Percentiles rank a stretch among this genome's conserved stretches.
These are phyloP conservation scores for Caenorhabditis angaria DNA, from an alignment of 2,888 invertebrate genomes.

Conservation along the genomic window DNA sequence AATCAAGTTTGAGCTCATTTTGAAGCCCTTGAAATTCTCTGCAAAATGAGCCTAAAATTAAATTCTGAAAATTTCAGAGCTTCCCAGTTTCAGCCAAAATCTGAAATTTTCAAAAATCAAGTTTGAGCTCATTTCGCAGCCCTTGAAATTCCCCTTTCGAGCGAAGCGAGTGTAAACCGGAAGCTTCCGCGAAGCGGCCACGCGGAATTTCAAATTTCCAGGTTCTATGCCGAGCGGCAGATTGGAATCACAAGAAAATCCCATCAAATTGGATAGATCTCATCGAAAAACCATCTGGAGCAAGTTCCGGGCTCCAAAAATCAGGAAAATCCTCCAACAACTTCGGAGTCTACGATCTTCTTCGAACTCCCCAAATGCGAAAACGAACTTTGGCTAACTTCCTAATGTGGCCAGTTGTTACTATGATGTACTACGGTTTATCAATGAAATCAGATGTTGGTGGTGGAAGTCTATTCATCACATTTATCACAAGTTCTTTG, in stretches of 20 bases:
- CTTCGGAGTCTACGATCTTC: slow-evolving; percentile 50
- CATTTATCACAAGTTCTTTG: slow-evolving; percentile 80
- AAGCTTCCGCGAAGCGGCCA: too few species aligned
- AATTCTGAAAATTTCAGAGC: too few species aligned
- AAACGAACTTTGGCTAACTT: slow-evolving; percentile 50
- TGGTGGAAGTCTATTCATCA: slow-evolving; percentile 82
- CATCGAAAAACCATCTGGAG: slow-evolving; percentile 25
- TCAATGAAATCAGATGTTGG: slow-evolving; percentile 84
- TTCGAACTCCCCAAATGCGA: slow-evolving; percentile 54
- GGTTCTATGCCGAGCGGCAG: slow-evolving; percentile 62
- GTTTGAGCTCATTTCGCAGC: too few species aligned
- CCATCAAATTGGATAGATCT: slow-evolving; percentile 61
- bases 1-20: too few species aligned
- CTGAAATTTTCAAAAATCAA: too few species aligned
- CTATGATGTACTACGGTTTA: slow-evolving; percentile 87
- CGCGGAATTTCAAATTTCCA: too few species aligned
- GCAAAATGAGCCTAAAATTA: too few species aligned
- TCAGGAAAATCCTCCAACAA: slow-evolving; percentile 25
- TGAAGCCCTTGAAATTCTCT: too few species aligned
- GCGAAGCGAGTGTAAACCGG: too few species aligned
- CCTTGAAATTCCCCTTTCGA: too few species aligned
- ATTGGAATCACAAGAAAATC: slow-evolving; percentile 54
- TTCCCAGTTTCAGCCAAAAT: too few species aligned
- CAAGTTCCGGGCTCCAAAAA: slow-evolving; percentile 21
- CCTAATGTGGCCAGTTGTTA: slow-evolving; percentile 79